Percentiles rank a stretch among this genome's conserved stretches.
Evolutionary conservation across 30 jellyfish, hydroid and myxozoan genomes (phyloP).

Genomic region (Aurelia sp.): DNA sequence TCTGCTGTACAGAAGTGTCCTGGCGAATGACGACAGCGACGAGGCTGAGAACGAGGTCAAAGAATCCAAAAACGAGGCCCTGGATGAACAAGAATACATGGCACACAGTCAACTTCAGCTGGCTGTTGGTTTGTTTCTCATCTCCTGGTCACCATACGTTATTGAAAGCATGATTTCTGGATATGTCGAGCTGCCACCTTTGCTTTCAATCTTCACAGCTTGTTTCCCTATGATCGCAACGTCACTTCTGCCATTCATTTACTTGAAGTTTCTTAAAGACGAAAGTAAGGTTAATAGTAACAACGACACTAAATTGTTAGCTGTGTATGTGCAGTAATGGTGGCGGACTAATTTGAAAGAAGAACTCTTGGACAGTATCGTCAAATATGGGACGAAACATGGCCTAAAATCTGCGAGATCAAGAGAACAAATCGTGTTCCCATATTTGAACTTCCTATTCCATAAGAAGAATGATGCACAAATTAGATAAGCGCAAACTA

Average conservation of each 20-base stretch:
- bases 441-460: too few species aligned
- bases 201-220: constrained; percentile 76
- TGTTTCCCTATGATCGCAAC: constrained; percentile 87
- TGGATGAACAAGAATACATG: constrained; percentile 54
- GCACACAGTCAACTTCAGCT: constrained; percentile 86
- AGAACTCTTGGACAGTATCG: too few species aligned
- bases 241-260: constrained; percentile 81
- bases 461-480: too few species aligned
- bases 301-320: constrained; percentile 10
- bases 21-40: constrained; percentile 26
- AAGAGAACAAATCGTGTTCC: too few species aligned
- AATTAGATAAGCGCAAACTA: too few species aligned
- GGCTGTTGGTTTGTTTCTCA: constrained; percentile 80
- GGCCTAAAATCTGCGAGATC: too few species aligned
- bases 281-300: constrained; percentile 39
- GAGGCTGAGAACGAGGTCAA: constrained; percentile 20
- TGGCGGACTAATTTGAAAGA: too few species aligned
- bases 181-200: constrained; percentile 61
- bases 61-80: constrained; percentile 6
- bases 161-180: constrained; percentile 89
- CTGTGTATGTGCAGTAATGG: constrained; percentile 46
- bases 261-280: constrained; percentile 58
- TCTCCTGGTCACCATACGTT: constrained; percentile 97
- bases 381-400: too few species aligned
- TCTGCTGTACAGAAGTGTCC: constrained; percentile 65